Evolutionary conservation across 2,888 invertebrate species (phyloP), one percentile per base, ranked within the genome.

Genomic region (Tetranychus truncatus): DNA sequence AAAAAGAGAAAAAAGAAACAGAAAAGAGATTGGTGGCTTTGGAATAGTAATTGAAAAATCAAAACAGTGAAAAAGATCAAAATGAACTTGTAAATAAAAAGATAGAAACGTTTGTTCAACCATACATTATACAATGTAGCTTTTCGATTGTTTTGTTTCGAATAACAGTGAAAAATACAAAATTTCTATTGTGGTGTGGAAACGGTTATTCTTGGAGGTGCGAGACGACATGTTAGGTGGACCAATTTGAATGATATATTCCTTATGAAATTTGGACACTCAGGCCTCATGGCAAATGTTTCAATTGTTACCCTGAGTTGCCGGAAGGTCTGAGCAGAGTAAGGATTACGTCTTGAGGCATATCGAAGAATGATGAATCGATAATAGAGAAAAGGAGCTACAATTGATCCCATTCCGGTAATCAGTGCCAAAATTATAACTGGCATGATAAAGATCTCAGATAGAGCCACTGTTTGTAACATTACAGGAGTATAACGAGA

Each of bases 361-460:
- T 97, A 95, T 77, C 99, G 89, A 82, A 93, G 87, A 77, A 89
- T 88, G 81, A 99, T 85, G 85, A 99, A 99, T 83, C 96, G 92
- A 84, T 95, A 97, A 86, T 97, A 99, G 81, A 95, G 88, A 84
- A 99, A 91, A 71, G 96, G 95, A 18, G 95, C 91, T 81, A 97
- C 85, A 76, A 97, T 85, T 45, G 91, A 91, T 81, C 91, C 91
- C 84, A 89, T 88, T 45, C 95, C 95, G 84, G 89, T 87, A 78
- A 97, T 88, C n/a, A 86, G 82, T 80, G 85, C 84, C 45, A 86
- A 80, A 67, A 87, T 79, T 45, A 85, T 81, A 45, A 85, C 82
- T 15, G 87, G 86, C 84, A 87, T 85, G 55, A 87, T 81, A 80
- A 86, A 85, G 75, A 99, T 95, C 85, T 99, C 99, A 0, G 91